These are phyloP conservation scores for Zonitis immaculata DNA, from an alignment of 2,888 invertebrate species.

Conservation along the genomic window DNA sequence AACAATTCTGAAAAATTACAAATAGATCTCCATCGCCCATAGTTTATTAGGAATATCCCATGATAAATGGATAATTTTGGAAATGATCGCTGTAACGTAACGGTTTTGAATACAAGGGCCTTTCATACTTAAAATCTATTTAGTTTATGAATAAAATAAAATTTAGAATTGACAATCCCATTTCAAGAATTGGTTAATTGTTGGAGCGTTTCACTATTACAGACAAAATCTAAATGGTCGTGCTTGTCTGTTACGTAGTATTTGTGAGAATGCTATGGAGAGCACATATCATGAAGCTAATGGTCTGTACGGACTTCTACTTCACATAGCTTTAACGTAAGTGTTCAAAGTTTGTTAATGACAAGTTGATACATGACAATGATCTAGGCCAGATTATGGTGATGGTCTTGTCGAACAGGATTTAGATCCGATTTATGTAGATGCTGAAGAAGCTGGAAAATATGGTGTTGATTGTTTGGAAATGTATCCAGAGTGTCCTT, in stretches of 20 bases:
- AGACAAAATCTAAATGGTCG: conserved; percentile 63
- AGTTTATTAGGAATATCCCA: no score
- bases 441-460: conserved; percentile 60
- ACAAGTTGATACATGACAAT: not conserved
- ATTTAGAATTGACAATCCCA: no score
- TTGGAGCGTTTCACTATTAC: conserved; percentile 11
- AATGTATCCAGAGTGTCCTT: conserved; percentile 59
- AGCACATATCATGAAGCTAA: conserved; percentile 58
- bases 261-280: conserved; percentile 69
- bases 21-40: no score
- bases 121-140: no score
- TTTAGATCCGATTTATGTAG: conserved; percentile 53
- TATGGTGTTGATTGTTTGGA: conserved; percentile 60
- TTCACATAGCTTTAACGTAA: conserved; percentile 72
- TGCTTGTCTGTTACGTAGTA: conserved; percentile 66
- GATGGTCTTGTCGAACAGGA: conserved; percentile 48
- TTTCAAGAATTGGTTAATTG: no score
- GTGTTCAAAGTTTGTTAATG: conserved; percentile 35
- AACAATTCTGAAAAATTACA: no score
- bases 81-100: no score
- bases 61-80: no score
- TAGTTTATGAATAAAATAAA: no score
- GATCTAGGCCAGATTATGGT: conserved; percentile 57
- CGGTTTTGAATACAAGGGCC: no score
- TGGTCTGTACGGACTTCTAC: conserved; percentile 69